Conservation (phyloP, 2,797 vertebrate species). For the Pangasius mekongensis region DNA sequence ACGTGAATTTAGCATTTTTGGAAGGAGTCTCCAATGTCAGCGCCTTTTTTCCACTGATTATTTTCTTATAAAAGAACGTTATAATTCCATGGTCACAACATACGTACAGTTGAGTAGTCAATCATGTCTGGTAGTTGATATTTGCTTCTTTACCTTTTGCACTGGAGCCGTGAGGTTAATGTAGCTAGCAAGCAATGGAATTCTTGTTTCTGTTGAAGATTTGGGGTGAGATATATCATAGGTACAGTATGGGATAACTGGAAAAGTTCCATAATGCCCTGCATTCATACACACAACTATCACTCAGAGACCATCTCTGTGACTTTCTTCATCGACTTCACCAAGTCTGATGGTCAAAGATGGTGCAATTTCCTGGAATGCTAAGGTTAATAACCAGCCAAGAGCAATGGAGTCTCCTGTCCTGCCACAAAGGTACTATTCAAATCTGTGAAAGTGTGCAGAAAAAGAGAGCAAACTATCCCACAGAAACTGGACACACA, state of each 20-base stretch:
- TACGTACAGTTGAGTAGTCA: not conserved
- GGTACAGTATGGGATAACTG: not conserved
- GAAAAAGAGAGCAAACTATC: not conserved
- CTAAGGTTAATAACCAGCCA: not conserved
- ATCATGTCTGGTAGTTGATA: not conserved
- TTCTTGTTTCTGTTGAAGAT: no score
- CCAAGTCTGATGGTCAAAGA: not conserved
- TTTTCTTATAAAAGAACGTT: not conserved
- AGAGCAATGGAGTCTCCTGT: not conserved
- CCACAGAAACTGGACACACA: not conserved
- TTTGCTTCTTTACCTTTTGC: not conserved
- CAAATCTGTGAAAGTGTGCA: not conserved
- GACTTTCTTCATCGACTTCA: not conserved
- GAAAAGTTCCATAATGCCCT: not conserved
- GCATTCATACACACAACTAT: not conserved
- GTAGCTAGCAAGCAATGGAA: not conserved
- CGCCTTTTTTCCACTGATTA: not conserved
- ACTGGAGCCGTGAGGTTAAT: not conserved
- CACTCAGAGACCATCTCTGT: not conserved
- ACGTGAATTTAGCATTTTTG: not conserved
- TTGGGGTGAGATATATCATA: not conserved
- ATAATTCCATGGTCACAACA: not conserved
- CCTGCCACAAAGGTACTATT: constrained; percentile 5
- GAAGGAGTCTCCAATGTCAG: not conserved
- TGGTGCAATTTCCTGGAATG: not conserved